phyloP scores from a whole-genome alignment of 2,113 vertebrate genomes.

The Leuciscus idus region DNA sequence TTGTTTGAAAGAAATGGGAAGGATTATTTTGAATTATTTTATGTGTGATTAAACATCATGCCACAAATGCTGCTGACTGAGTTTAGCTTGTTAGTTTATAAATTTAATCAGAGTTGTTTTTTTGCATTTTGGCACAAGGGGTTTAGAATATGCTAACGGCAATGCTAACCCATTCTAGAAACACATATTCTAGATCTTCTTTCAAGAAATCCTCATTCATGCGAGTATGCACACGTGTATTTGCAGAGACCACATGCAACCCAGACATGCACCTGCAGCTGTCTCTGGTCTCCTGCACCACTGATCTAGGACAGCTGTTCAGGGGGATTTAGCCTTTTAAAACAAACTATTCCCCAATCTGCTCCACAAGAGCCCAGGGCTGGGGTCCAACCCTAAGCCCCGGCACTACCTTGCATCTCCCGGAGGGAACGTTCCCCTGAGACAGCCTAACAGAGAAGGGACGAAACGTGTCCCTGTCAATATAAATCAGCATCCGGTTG shows the following conservation, averaged over 20 bases:
- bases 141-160: neutral
- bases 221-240: constrained; percentile 1
- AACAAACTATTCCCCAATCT: constrained; percentile 70
- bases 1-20: neutral
- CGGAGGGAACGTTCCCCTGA: constrained; percentile 58
- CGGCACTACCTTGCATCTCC: constrained; percentile 57
- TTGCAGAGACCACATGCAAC: constrained; percentile 41
- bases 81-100: neutral
- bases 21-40: neutral
- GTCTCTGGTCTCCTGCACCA: constrained; percentile 61
- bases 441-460: constrained; percentile 17
- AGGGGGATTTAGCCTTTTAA: constrained; percentile 76
- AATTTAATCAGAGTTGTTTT: too few species aligned
- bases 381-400: constrained; percentile 59
- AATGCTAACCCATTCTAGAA: neutral
- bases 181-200: neutral
- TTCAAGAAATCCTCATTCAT: constrained; percentile 2
- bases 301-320: constrained; percentile 76
- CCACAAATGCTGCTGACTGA: neutral
- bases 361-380: constrained; percentile 55
- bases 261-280: constrained; percentile 56
- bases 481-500: constrained; percentile 56
- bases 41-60: neutral
- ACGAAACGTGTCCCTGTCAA: constrained; percentile 57
- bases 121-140: neutral